These are phyloP conservation scores for Hyles lineata DNA, from an alignment of 2,888 invertebrate genomes.

Conservation along the genomic window DNA sequence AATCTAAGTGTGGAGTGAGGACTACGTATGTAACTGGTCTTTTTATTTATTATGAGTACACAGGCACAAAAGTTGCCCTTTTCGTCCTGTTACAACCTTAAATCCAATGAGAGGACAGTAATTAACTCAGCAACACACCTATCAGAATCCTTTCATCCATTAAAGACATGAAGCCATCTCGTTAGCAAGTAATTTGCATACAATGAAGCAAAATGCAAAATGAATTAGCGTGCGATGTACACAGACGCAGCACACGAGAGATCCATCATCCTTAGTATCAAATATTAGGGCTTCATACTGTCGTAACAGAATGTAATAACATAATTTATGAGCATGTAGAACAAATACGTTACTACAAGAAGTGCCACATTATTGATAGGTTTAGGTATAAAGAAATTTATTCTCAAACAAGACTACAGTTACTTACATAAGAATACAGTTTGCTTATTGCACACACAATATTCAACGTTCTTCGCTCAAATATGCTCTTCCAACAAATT, in stretches of 20 bases:
- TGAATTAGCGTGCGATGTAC: constrained; percentile 44
- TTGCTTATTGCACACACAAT: too few relatives aligned
- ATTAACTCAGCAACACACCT: not conserved
- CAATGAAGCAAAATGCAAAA: constrained; percentile 57
- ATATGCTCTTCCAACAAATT: too few relatives aligned
- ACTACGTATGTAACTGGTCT: too few relatives aligned
- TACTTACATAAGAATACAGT: too few relatives aligned
- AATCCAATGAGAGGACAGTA: not conserved
- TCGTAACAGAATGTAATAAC: not conserved
- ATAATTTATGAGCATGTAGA: not conserved
- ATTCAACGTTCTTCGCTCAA: too few relatives aligned
- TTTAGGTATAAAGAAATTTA: too few relatives aligned
- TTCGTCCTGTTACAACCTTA: not conserved
- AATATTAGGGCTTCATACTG: not conserved
- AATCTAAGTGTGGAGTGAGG: too few relatives aligned
- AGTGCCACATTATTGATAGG: too few relatives aligned
- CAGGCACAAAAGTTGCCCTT: too few relatives aligned
- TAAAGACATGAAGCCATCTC: constrained; percentile 54
- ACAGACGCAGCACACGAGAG: not conserved
- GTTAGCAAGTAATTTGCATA: constrained; percentile 59
- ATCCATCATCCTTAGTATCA: not conserved
- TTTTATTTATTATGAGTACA: too few relatives aligned
- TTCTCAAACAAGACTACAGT: too few relatives aligned
- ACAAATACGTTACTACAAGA: too few relatives aligned
- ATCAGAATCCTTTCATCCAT: not conserved